phyloP scores from a whole-genome alignment of 1,140 invertebrate species.

The Tyrophagus putrescentiae region DNA sequence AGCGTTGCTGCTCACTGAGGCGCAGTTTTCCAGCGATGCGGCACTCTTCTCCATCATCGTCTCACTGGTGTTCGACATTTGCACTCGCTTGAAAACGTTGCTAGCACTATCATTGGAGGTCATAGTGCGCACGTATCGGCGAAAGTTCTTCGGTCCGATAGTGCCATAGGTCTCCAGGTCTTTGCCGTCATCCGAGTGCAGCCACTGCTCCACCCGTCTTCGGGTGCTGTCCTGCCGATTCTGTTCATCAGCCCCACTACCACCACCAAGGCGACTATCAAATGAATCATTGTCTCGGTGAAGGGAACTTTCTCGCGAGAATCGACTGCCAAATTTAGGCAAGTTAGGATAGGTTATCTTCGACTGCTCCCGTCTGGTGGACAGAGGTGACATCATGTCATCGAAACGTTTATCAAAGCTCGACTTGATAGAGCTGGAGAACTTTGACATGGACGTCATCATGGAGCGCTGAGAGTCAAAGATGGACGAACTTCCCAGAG shows the following conservation, averaged over 20 bases:
- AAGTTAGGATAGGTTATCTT: slow-evolving; percentile 8
- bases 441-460: background rate
- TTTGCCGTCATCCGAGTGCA: slow-evolving; percentile 21
- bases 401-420: background rate
- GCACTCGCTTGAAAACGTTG: background rate
- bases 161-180: slow-evolving; percentile 8
- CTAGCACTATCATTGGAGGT: background rate
- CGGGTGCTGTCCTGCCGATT: slow-evolving; percentile 19
- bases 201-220: slow-evolving; percentile 27
- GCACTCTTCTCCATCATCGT: background rate
- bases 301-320: slow-evolving; percentile 1
- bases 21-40: background rate
- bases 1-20: background rate
- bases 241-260: background rate
- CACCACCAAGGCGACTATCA: background rate
- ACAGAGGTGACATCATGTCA: slow-evolving; percentile 16
- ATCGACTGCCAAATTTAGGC: slow-evolving; percentile 14
- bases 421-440: slow-evolving; percentile 5
- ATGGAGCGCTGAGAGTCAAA: slow-evolving; percentile 5
- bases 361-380: slow-evolving; percentile 16
- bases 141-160: slow-evolving; percentile 5
- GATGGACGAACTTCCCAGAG: background rate
- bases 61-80: background rate
- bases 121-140: slow-evolving; percentile 15
- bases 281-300: background rate